phyloP scores from a whole-genome alignment of 2,888 invertebrate genomes.

The Ypsolopha scabrella region DNA sequence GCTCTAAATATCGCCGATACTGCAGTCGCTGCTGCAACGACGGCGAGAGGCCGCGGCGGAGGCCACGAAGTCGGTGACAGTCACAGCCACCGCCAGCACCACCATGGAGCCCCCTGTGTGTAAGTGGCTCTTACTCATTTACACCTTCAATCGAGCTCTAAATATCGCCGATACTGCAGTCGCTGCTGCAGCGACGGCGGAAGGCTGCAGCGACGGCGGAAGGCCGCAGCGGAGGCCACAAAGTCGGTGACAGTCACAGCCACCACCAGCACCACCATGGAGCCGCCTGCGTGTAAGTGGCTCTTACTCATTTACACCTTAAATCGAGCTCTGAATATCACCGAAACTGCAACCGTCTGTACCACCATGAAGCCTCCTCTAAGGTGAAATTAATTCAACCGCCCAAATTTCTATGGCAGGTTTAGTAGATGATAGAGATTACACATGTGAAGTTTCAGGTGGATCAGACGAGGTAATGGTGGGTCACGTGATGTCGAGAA shows the following conservation, averaged over 20 bases:
- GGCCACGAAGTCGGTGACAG: not conserved
- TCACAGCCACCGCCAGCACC: not conserved
- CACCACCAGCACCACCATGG: not conserved
- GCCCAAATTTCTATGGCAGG: no score
- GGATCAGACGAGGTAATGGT: no score
- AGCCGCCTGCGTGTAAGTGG: not conserved
- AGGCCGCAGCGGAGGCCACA: not conserved
- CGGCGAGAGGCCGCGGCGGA: constrained; percentile 3
- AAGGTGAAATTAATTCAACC: no score
- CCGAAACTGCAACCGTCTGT: constrained; percentile 27
- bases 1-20: constrained; percentile 43
- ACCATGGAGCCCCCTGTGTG: not conserved
- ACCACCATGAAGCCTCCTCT: not conserved
- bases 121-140: not conserved
- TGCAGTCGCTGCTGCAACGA: constrained; percentile 22
- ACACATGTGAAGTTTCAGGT: no score
- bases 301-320: no score
- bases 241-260: not conserved
- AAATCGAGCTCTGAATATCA: constrained; percentile 30
- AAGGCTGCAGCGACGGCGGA: not conserved
- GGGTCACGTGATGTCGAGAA: no score
- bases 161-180: constrained; percentile 50
- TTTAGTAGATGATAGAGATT: no score
- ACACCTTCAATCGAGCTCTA: not conserved
- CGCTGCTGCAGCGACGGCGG: constrained; percentile 15